Percentiles rank a stretch among this genome's conserved stretches.
Conservation (phyloP, 1,140 invertebrate species). For the Reticulitermes speratus region DNA sequence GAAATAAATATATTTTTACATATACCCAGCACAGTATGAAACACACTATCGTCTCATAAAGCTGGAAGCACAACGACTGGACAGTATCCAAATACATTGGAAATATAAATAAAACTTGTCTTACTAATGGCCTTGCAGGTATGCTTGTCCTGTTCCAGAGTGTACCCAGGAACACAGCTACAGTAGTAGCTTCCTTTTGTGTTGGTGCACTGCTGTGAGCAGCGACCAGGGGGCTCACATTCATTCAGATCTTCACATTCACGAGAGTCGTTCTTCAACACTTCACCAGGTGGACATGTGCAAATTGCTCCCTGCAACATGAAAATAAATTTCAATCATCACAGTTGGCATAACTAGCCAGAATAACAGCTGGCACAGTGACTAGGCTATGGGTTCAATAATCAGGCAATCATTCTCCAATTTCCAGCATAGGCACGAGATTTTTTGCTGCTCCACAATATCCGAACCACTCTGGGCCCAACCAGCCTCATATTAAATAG, state of each 20-base stretch:
- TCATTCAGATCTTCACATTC: slow-evolving; percentile 85
- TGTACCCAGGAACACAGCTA: slow-evolving; percentile 78
- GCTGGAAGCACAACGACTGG: background rate
- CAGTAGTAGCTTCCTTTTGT: slow-evolving; percentile 86
- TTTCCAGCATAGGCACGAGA: too few species aligned
- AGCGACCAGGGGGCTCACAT: slow-evolving; percentile 83
- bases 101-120: slow-evolving; percentile 34
- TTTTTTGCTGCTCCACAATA: too few species aligned
- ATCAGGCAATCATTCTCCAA: too few species aligned
- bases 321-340: background rate
- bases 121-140: slow-evolving; percentile 87
- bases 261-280: slow-evolving; percentile 59
- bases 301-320: slow-evolving; percentile 72
- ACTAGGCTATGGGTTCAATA: too few species aligned
- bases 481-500: too few species aligned
- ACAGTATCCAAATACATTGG: slow-evolving; percentile 9
- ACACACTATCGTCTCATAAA: background rate
- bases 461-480: too few species aligned
- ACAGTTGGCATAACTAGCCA: too few species aligned
- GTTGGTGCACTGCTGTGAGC: slow-evolving; percentile 88
- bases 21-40: too few species aligned
- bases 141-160: slow-evolving; percentile 75
- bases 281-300: slow-evolving; percentile 81
- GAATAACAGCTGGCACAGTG: too few species aligned
- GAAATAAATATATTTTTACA: too few species aligned